Evolutionary conservation across 2,113 vertebrate species (phyloP).

Genomic region (Triplophysa tibetana): DNA sequence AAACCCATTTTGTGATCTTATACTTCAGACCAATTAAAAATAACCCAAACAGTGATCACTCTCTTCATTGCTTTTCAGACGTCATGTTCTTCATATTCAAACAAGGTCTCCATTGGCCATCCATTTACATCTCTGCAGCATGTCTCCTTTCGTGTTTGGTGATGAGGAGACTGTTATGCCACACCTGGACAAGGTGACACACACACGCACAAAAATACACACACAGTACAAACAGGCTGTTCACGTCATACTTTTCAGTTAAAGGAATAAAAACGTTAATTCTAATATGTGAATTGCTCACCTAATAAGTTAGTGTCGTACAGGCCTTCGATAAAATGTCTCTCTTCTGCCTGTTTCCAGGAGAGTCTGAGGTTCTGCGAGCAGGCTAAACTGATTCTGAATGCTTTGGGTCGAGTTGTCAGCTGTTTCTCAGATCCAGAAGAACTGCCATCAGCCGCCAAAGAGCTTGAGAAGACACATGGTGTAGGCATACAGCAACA

Average conservation of each 20-base stretch:
- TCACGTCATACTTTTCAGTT: no score
- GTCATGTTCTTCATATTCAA: slow-evolving; percentile 80
- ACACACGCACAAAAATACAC: neutral
- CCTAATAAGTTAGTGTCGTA: neutral
- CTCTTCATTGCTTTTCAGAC: slow-evolving; percentile 65
- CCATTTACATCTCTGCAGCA: slow-evolving; percentile 82
- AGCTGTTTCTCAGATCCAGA: slow-evolving; percentile 71
- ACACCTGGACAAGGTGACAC: slow-evolving; percentile 75
- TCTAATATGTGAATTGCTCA: neutral
- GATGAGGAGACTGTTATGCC: slow-evolving; percentile 85
- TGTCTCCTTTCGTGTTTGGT: slow-evolving; percentile 80
- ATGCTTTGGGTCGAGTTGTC: slow-evolving; percentile 78
- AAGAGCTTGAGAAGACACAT: slow-evolving; percentile 66
- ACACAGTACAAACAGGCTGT: neutral
- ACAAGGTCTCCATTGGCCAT: slow-evolving; percentile 73
- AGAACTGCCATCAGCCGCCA: slow-evolving; percentile 67
- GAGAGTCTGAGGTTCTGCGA: slow-evolving; percentile 83
- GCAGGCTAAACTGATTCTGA: slow-evolving; percentile 76
- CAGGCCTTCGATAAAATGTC: neutral
- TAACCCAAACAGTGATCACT: no score
- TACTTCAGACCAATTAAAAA: neutral
- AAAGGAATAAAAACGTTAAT: neutral
- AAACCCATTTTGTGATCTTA: neutral
- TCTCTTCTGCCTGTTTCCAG: slow-evolving; percentile 61
- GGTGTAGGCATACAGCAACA: slow-evolving; percentile 56